Base-by-base conservation (phyloP, 1,140 invertebrate genomes). In the Hirudo medicinalis region DNA sequence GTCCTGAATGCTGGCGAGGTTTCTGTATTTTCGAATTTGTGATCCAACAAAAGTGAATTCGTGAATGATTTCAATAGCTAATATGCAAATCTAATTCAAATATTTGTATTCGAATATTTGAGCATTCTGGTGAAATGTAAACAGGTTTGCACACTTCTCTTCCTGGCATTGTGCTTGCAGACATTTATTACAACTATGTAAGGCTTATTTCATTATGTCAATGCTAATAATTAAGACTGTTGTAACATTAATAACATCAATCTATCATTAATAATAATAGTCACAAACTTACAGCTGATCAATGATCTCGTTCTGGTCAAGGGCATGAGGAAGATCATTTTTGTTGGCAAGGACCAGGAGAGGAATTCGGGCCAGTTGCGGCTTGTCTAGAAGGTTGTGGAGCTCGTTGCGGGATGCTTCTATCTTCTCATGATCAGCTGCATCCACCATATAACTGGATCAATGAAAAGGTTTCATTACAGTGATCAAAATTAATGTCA, bases 331-430 rank as follows among this genome's bases (percentile, higher is more conserved):
- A 80, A 99, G 86, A 85, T 99, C 96, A 79, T 94, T 87, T 84
- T 99, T 99, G 83, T 99, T 99, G 68, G 96, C 96, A 32, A 99
- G 85, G 72, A 99, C 96, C 77, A 99, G 85, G 36, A 99, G 94
- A 60, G 96, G 96, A 82, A 99, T 99, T 72, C 94, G 94, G 76
- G 89, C 88, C 32, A 99, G 84, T 81, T 99, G 95, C 72, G 94
- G 95, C 81, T 99, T 99, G 80, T 97, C 94, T 79, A 99, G 85
- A 71, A 99, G 85, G 82, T 91, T 95, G 81, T 98, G 95, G 60
- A 99, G 84, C 82, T 99, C 96, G 83, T 97, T 99, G 74, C 94
- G 86, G 20, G 94, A 95, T 55, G 94, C 94, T 85, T 99, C 96
- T 75, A 99, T 90, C 84, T 99, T 99, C 76, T 98, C 95, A 73